Base-by-base conservation (phyloP, 2,888 invertebrate species). In the Tachina fera region DNA sequence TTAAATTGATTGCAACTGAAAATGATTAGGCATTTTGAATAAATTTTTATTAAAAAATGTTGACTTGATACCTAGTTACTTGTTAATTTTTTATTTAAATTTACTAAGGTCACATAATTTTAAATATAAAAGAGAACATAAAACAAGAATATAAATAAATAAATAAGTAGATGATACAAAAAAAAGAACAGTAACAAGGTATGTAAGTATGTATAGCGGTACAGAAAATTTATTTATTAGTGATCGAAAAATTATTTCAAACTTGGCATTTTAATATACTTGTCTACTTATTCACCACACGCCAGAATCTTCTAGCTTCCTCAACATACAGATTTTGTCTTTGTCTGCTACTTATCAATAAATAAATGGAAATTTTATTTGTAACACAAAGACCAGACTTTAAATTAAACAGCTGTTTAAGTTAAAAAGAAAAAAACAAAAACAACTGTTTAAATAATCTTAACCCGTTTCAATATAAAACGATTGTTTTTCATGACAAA, bases 371-470 rank as follows among this genome's bases (percentile, higher is more conserved):
- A 16, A 53, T 22, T 63, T 51, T 13, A 60, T n/a, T 68, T 45
- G 39, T 16, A 65, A 76, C 41, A 43, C 45, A 67, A 47, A 58
- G 77, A 68, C 39, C 49, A 58, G 77, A 68, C 39, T 58, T 68
- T 49, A 22, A 58, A 76, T 39, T n/a, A 49, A 65, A 14, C 75
- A 77, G 19, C 47, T 58, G 47, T 67, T 67, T 77, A 16, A 22
- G 13, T 45, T 45, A n/a, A 45, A 43, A 10, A 45, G n/a, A 71
- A 58, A 4, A 31, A 45, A 71, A 58, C 8, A 31, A 31, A 58
- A 53, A 53, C 72, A 72, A 16, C 72, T 78, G 78, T 53, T 78
- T 53, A 60, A 77, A 77, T 16, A 68, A 68, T 49, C 49, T 41
- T 22, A 47, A 75, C 11, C 53, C 45, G 43, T 77, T 77, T 60